phyloP scores from a whole-genome alignment of 1,140 invertebrate genomes.

The Listronotus oregonensis region DNA sequence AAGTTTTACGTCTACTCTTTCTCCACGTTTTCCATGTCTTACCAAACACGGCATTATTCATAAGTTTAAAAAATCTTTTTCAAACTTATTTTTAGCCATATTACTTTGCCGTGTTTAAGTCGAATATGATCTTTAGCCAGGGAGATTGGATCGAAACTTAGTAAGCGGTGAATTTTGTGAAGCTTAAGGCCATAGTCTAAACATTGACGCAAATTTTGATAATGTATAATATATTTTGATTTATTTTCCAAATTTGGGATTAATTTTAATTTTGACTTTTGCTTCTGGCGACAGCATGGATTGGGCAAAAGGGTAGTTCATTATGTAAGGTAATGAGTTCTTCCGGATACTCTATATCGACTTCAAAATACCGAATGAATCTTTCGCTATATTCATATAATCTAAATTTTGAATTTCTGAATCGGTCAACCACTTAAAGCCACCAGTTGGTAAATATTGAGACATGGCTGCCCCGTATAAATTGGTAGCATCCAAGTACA shows the following conservation, averaged over 20 bases:
- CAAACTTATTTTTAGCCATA: conserved; percentile 53
- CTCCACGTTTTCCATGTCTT: conserved; percentile 60
- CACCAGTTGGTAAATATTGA: conserved; percentile 50
- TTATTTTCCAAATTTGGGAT: conserved; percentile 53
- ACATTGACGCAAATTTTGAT: conserved; percentile 50
- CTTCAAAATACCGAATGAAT: conserved; percentile 60
- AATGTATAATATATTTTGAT: conserved; percentile 55
- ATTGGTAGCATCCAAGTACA: conserved; percentile 52
- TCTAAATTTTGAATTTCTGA: conserved; percentile 32
- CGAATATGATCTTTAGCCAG: conserved; percentile 54
- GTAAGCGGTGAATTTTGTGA: conserved; percentile 45
- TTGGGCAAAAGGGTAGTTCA: conserved; percentile 55
- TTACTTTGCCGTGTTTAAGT: no score
- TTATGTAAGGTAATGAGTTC: conserved; percentile 51
- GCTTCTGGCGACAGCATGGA: conserved; percentile 28
- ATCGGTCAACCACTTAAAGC: conserved; percentile 56
- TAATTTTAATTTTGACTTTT: conserved; percentile 51
- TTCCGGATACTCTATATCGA: conserved; percentile 49
- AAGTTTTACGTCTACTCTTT: conserved; percentile 50
- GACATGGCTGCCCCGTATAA: conserved; percentile 60
- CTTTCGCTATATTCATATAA: conserved; percentile 47
- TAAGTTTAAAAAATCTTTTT: conserved; percentile 58
- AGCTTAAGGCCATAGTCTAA: conserved; percentile 51
- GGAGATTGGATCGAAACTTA: conserved; percentile 48
- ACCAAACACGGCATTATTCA: conserved; percentile 58